phyloP scores from a whole-genome alignment of 1,140 invertebrate species.

The Rhyzopertha dominica region DNA sequence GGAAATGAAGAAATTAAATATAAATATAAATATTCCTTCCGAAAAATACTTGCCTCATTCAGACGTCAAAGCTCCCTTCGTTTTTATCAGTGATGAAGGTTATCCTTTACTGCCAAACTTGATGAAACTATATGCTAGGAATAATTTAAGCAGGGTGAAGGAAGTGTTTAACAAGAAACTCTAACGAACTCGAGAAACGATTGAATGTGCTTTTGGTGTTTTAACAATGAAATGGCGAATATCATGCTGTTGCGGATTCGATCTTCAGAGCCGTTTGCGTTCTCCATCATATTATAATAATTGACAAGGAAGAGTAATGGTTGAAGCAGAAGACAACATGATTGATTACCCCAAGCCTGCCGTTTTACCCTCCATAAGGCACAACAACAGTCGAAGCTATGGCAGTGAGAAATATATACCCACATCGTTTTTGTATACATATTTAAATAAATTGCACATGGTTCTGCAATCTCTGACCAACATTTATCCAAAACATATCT shows the following conservation, averaged over 20 bases:
- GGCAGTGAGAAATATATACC: no score
- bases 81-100: conserved; percentile 47
- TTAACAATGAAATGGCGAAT: conserved; percentile 7
- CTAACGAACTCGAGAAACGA: neutral
- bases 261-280: no score
- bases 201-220: conserved; percentile 2
- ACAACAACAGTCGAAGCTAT: no score
- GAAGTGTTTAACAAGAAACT: conserved; percentile 2
- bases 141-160: conserved; percentile 21
- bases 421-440: no score
- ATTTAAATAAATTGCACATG: no score
- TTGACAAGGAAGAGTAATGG: no score
- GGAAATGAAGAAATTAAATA: no score
- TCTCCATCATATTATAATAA: no score
- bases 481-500: conserved; percentile 1
- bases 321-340: no score
- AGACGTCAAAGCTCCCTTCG: conserved; percentile 31
- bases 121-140: conserved; percentile 45
- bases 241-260: no score
- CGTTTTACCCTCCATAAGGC: no score
- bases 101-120: conserved; percentile 43
- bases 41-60: conserved; percentile 21
- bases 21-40: neutral
- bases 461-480: neutral
- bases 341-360: no score